Percentiles rank a stretch among this genome's conserved stretches.
phyloP scores from a whole-genome alignment of 2,888 invertebrate species.

The Deilephila elpenor region DNA sequence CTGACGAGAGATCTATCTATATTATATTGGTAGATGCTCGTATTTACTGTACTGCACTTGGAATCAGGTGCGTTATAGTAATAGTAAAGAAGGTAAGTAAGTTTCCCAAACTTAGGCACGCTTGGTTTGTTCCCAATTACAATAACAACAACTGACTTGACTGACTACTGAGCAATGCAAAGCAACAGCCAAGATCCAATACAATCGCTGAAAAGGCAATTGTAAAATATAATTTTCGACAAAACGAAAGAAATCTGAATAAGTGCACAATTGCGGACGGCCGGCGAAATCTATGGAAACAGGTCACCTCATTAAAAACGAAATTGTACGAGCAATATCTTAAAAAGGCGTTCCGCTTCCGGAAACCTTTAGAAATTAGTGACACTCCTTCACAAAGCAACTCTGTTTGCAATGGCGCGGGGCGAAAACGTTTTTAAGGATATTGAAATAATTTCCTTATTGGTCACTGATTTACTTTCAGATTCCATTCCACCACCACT shows the following conservation, averaged over 20 bases:
- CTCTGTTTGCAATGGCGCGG: conserved; percentile 19
- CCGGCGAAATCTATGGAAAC: conserved; percentile 9
- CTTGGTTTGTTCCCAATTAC: background rate
- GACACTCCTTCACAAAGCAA: conserved; percentile 33
- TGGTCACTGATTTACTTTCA: background rate
- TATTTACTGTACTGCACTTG: too few relatives aligned
- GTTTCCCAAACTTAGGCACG: too few relatives aligned
- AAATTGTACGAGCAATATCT: conserved; percentile 36
- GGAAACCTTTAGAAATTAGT: conserved; percentile 38
- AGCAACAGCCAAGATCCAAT: background rate
- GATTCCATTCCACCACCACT: too few relatives aligned
- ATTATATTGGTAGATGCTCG: too few relatives aligned
- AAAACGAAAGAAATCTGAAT: conserved; percentile 8
- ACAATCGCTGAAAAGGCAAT: background rate
- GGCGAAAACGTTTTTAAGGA: conserved; percentile 13
- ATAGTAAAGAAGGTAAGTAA: too few relatives aligned
- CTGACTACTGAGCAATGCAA: background rate
- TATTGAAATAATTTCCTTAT: conserved; percentile 7
- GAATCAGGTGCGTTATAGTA: too few relatives aligned
- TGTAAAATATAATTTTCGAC: background rate
- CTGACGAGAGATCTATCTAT: too few relatives aligned
- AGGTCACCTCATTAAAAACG: conserved; percentile 33
- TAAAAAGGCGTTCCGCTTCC: conserved; percentile 32
- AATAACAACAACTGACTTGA: background rate
- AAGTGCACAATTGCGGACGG: conserved; percentile 4